These are phyloP conservation scores for Dolomedes plantarius DNA, from an alignment of 2,888 invertebrate species.

Conservation along the genomic window DNA sequence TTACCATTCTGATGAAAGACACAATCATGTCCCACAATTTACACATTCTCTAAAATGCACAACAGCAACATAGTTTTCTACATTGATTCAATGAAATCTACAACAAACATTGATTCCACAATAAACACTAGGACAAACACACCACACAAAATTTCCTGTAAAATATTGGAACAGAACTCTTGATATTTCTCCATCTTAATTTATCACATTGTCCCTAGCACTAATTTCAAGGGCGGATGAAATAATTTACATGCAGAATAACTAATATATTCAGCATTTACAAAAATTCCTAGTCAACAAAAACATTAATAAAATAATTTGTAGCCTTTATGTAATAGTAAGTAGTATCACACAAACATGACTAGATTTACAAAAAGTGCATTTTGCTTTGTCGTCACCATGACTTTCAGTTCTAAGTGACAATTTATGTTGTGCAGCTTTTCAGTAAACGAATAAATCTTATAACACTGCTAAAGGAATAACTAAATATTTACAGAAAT, in stretches of 20 bases:
- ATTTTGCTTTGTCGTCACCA: too few species aligned
- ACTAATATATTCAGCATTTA: too few species aligned
- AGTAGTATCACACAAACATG: neutral
- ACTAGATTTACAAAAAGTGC: too few species aligned
- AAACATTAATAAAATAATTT: neutral
- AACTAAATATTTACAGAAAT: too few species aligned
- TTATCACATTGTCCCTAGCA: slow-evolving; percentile 9
- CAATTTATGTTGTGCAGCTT: too few species aligned
- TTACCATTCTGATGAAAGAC: too few species aligned
- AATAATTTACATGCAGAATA: neutral
- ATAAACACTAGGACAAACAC: slow-evolving; percentile 54
- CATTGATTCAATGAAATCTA: slow-evolving; percentile 41
- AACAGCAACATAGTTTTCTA: slow-evolving; percentile 17
- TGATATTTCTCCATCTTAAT: neutral
- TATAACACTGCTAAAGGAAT: too few species aligned
- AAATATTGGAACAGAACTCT: neutral
- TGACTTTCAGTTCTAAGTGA: too few species aligned
- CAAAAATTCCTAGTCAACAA: neutral
- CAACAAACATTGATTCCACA: slow-evolving; percentile 53
- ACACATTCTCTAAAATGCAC: slow-evolving; percentile 15
- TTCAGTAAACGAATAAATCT: too few species aligned
- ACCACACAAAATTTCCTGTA: slow-evolving; percentile 22
- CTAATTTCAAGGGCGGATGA: slow-evolving; percentile 25
- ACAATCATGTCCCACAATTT: neutral
- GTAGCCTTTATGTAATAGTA: neutral